Conservation (phyloP, 2,888 invertebrate species). For the Cephonodes hylas region DNA sequence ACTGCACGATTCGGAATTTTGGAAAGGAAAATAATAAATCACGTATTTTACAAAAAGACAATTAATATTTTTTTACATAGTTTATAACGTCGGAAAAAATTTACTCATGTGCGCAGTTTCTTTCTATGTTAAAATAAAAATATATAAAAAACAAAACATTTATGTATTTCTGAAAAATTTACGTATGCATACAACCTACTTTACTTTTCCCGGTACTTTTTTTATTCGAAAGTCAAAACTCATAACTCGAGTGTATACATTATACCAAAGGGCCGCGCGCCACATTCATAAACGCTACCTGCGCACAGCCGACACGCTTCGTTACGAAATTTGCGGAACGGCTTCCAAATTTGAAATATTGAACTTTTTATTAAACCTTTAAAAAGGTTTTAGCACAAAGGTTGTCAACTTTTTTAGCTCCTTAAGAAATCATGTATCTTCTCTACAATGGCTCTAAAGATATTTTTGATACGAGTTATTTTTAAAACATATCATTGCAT, state of each 20-base stretch:
- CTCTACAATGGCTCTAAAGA: not conserved
- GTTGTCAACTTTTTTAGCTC: not conserved
- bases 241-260: not conserved
- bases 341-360: slow-evolving; percentile 72
- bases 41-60: too few relatives aligned
- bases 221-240: not conserved
- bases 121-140: too few relatives aligned
- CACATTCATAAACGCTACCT: slow-evolving; percentile 33
- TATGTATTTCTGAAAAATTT: too few relatives aligned
- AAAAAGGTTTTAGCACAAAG: slow-evolving; percentile 10
- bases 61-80: too few relatives aligned
- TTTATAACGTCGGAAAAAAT: too few relatives aligned
- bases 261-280: not conserved
- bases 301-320: slow-evolving; percentile 55
- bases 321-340: slow-evolving; percentile 68
- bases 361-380: slow-evolving; percentile 30
- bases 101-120: too few relatives aligned
- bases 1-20: too few relatives aligned
- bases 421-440: not conserved
- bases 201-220: too few relatives aligned
- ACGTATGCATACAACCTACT: not conserved
- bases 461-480: not conserved
- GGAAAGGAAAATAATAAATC: too few relatives aligned
- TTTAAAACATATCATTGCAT: not conserved
- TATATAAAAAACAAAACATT: too few relatives aligned